phyloP scores from a whole-genome alignment of 2,797 vertebrate genomes.

The Bryconaethiops microstoma region DNA sequence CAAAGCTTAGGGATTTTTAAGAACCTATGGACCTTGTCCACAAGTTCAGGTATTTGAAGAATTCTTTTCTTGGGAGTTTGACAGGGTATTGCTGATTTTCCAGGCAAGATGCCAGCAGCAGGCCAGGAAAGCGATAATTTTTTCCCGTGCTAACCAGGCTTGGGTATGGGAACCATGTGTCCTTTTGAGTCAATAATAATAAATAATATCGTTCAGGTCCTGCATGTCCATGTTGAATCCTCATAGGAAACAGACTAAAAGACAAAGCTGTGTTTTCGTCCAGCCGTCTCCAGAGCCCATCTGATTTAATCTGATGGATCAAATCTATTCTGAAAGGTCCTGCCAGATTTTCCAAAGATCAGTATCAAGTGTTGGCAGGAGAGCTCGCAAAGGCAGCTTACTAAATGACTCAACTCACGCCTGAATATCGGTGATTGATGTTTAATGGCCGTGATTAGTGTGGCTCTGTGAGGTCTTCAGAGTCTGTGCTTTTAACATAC shows the following conservation, averaged over 20 bases:
- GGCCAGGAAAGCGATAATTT: constrained; percentile 62
- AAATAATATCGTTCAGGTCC: constrained; percentile 13
- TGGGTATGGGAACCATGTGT: constrained; percentile 61
- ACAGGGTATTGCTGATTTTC: constrained; percentile 69
- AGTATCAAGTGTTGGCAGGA: constrained; percentile 8
- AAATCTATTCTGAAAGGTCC: not conserved
- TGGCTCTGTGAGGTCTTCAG: not conserved
- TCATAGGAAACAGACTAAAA: not conserved
- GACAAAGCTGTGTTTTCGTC: not conserved
- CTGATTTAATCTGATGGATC: constrained; percentile 1
- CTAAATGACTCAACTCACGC: not conserved
- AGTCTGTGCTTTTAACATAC: constrained; percentile 38
- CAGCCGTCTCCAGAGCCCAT: not conserved
- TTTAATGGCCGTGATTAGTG: constrained; percentile 1
- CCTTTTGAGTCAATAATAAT: constrained; percentile 12
- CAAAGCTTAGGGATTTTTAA: constrained; percentile 18
- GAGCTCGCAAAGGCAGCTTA: not conserved
- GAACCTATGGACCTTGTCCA: constrained; percentile 47
- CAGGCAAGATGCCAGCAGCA: constrained; percentile 68
- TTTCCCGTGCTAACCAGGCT: constrained; percentile 23
- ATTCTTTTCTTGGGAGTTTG: constrained; percentile 63
- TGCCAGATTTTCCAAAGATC: not conserved
- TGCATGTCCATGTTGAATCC: not conserved
- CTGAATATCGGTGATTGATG: not conserved
- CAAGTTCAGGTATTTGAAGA: constrained; percentile 57